These are phyloP conservation scores for Delichon dasypus DNA, from an alignment of 2,797 vertebrate genomes.

Conservation along the genomic window DNA sequence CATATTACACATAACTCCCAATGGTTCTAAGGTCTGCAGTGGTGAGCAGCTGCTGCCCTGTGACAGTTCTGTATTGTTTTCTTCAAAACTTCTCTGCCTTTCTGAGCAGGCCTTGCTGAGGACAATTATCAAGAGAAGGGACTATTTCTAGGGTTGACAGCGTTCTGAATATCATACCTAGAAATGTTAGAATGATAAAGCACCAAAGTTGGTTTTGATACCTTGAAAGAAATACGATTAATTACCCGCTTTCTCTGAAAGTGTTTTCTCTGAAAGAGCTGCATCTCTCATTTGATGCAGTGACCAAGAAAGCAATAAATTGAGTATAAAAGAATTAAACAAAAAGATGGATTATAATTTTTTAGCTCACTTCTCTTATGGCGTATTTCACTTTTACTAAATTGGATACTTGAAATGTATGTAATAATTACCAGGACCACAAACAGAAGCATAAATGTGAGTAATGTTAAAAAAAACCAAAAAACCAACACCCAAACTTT, in stretches of 20 bases:
- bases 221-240: background rate
- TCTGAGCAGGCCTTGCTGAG: background rate
- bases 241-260: background rate
- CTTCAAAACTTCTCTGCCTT: background rate
- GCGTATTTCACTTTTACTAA: background rate
- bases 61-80: background rate
- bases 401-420: background rate
- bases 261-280: background rate
- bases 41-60: background rate
- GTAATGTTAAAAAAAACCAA: background rate
- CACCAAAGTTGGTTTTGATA: background rate
- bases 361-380: background rate
- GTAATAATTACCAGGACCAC: background rate
- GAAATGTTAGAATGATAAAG: background rate
- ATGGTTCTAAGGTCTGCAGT: background rate
- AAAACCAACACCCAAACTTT: rapidly evolving
- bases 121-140: background rate
- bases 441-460: background rate
- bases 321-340: background rate
- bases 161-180: background rate
- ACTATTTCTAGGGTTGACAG: background rate
- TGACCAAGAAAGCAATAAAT: background rate
- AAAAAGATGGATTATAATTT: rapidly evolving
- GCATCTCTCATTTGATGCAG: background rate
- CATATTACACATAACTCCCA: background rate